phyloP scores from a whole-genome alignment of 2,797 vertebrate genomes.

The Melanotaenia nigrans region DNA sequence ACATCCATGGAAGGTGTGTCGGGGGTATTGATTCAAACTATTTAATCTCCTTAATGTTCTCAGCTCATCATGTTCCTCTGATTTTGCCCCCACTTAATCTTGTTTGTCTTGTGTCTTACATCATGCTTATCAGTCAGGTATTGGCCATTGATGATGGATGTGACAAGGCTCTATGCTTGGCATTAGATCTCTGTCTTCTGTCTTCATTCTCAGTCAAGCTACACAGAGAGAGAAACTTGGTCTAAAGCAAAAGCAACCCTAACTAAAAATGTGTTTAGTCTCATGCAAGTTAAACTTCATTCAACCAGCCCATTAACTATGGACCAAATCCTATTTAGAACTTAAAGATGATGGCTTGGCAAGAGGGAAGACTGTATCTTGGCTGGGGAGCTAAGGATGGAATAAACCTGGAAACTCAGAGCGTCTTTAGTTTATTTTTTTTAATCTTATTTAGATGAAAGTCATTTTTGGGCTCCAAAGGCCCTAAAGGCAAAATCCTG shows the following conservation, averaged over 20 bases:
- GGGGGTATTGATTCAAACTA: slow-evolving; percentile 20
- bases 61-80: slow-evolving; percentile 35
- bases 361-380: slow-evolving; percentile 32
- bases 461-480: slow-evolving; percentile 21
- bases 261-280: slow-evolving; percentile 7
- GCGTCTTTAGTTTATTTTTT: neutral
- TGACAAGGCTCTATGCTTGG: slow-evolving; percentile 58
- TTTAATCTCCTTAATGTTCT: slow-evolving; percentile 33
- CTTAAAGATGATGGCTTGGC: slow-evolving; percentile 32
- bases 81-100: slow-evolving; percentile 44
- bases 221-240: slow-evolving; percentile 44
- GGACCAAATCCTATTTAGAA: slow-evolving; percentile 29
- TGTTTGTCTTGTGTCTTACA: slow-evolving; percentile 43
- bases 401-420: slow-evolving; percentile 33
- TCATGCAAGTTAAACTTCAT: slow-evolving; percentile 16
- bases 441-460: slow-evolving; percentile 1
- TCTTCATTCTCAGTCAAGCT: slow-evolving; percentile 61
- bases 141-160: slow-evolving; percentile 59
- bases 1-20: slow-evolving; percentile 4
- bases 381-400: slow-evolving; percentile 16
- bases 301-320: slow-evolving; percentile 36
- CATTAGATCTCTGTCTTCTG: slow-evolving; percentile 59
- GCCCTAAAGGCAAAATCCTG: slow-evolving; percentile 13
- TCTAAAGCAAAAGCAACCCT: slow-evolving; percentile 36
- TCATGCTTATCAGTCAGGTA: slow-evolving; percentile 62